phyloP scores from a whole-genome alignment of 2,888 invertebrate genomes.

The Schizotus pectinicornis region DNA sequence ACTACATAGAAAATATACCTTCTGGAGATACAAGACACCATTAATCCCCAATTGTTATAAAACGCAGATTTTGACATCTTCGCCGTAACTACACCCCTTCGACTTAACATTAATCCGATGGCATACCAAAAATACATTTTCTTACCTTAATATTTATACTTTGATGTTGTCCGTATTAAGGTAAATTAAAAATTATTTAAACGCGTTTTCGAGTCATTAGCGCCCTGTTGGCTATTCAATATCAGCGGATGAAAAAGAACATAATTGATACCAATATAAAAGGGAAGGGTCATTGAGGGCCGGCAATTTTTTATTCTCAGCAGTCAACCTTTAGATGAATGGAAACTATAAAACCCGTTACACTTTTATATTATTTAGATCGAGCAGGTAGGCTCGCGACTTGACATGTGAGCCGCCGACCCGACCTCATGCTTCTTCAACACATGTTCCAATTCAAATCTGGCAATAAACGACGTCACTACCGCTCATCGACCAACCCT shows the following conservation, averaged over 20 bases:
- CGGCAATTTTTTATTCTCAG: slow-evolving; percentile 42
- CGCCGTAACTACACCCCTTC: no score
- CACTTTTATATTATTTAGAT: slow-evolving; percentile 31
- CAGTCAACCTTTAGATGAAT: slow-evolving; percentile 46
- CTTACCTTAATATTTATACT: no score
- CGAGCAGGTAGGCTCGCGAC: slow-evolving; percentile 28
- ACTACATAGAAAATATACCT: no score
- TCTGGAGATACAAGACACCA: no score
- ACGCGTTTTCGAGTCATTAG: neutral
- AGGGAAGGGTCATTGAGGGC: slow-evolving; percentile 31
- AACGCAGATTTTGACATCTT: no score
- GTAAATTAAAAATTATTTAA: no score
- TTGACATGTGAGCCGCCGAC: slow-evolving; percentile 25
- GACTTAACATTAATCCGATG: no score
- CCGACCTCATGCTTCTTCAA: slow-evolving; percentile 21
- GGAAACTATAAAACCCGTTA: slow-evolving; percentile 43
- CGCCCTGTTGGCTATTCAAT: slow-evolving; percentile 30
- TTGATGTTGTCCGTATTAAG: no score
- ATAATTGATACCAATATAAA: slow-evolving; percentile 36
- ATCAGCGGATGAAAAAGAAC: slow-evolving; percentile 22
- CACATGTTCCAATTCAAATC: slow-evolving; percentile 31
- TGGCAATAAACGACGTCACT: slow-evolving; percentile 15
- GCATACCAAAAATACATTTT: no score
- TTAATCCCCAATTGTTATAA: no score
- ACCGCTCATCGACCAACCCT: slow-evolving; percentile 1